A percentile compares a stretch with the other conserved stretches of the same genome.
Evolutionary conservation across 2,888 invertebrate species (phyloP).

Genomic region (Geotrupes spiniger): DNA sequence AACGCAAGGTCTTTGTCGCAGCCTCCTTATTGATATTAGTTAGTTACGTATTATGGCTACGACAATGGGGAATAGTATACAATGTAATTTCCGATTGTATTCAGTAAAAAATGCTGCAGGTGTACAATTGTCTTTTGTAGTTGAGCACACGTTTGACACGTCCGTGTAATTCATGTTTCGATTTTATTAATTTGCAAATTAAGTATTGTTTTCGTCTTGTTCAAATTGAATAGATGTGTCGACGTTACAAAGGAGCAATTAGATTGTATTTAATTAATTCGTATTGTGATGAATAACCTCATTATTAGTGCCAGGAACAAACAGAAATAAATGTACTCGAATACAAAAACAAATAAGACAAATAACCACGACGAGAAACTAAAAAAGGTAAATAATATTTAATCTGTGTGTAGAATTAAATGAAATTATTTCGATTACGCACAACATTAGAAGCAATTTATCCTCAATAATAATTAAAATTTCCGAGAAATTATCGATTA

Average conservation of each 20-base stretch:
- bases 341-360: too few relatives aligned
- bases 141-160: conserved; percentile 5
- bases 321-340: too few relatives aligned
- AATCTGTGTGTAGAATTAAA: too few relatives aligned
- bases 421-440: too few relatives aligned
- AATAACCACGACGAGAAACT: too few relatives aligned
- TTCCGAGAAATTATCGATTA: too few relatives aligned
- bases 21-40: conserved; percentile 21
- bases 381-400: too few relatives aligned
- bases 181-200: conserved; percentile 23
- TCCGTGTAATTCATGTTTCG: conserved; percentile 17
- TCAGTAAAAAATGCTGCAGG: conserved; percentile 22
- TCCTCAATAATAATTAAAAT: too few relatives aligned
- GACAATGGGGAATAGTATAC: conserved; percentile 30
- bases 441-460: too few relatives aligned
- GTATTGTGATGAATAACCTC: too few relatives aligned
- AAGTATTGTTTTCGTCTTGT: conserved; percentile 17
- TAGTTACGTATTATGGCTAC: conserved; percentile 22
- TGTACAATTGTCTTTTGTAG: conserved; percentile 13
- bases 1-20: conserved; percentile 9
- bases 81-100: conserved; percentile 29
- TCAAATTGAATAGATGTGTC: background rate
- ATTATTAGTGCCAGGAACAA: too few relatives aligned
- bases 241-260: background rate
- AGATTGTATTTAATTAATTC: background rate